Evolutionary conservation across 2,888 invertebrate genomes (phyloP).

Genomic region (Dryobotodes eremita): DNA sequence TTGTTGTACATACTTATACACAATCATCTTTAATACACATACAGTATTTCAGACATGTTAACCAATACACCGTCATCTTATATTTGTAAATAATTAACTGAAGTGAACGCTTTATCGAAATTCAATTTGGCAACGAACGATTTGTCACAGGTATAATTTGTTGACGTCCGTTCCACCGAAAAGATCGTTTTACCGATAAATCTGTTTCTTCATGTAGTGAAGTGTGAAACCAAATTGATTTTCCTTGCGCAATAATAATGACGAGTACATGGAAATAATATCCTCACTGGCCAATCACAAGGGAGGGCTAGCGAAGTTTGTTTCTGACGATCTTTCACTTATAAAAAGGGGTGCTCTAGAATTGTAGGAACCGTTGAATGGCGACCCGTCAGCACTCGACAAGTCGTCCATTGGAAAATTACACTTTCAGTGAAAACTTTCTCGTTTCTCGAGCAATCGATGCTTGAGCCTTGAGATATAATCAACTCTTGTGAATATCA

Average conservation of each 20-base stretch:
- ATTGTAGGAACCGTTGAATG: conserved; percentile 47
- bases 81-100: conserved; percentile 55
- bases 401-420: conserved; percentile 52
- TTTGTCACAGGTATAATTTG: conserved; percentile 55
- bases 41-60: conserved; percentile 24
- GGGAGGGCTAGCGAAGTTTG: conserved; percentile 20
- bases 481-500: conserved; percentile 20
- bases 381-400: conserved; percentile 51
- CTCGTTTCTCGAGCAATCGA: conserved; percentile 49
- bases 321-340: conserved; percentile 32
- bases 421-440: conserved; percentile 61
- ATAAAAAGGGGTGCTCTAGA: conserved; percentile 29
- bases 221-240: conserved; percentile 40
- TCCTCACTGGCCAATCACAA: conserved; percentile 10
- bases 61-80: conserved; percentile 16
- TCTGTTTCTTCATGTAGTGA: conserved; percentile 31
- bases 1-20: conserved; percentile 29
- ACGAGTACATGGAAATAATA: conserved; percentile 19
- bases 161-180: conserved; percentile 37
- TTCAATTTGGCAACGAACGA: conserved; percentile 50
- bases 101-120: conserved; percentile 40
- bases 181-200: conserved; percentile 49
- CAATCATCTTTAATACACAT: conserved; percentile 19
- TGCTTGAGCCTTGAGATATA: conserved; percentile 34
- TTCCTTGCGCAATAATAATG: conserved; percentile 25